These are phyloP conservation scores for Formicarius rufipectus DNA, from an alignment of 2,113 vertebrate species.

Conservation along the genomic window DNA sequence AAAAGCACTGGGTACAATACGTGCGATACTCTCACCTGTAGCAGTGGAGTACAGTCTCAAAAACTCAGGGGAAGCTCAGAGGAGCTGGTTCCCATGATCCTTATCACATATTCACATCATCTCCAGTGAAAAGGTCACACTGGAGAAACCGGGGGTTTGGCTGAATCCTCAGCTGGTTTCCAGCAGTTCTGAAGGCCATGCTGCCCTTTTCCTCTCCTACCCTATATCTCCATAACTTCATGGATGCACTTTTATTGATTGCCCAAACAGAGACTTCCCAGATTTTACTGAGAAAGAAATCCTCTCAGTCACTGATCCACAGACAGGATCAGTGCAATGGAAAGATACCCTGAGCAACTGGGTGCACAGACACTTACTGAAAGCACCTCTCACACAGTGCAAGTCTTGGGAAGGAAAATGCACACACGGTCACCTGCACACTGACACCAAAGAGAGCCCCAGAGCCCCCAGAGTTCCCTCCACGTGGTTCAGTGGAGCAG, in stretches of 20 bases:
- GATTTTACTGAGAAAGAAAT: not conserved
- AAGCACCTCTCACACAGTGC: not conserved
- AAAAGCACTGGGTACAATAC: not conserved
- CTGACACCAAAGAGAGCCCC: not conserved
- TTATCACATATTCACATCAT: not conserved
- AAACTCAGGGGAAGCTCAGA: not conserved
- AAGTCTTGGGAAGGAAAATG: not conserved
- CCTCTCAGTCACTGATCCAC: not conserved
- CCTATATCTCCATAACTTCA: not conserved
- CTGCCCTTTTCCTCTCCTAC: not conserved
- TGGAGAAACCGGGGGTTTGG: accelerated
- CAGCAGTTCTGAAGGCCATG: not conserved
- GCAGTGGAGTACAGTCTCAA: not conserved
- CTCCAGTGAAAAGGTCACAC: not conserved
- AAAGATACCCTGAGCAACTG: not conserved
- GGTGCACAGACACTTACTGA: accelerated
- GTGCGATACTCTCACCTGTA: not conserved
- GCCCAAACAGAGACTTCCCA: not conserved
- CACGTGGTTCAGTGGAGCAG: accelerated
- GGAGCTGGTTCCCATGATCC: not conserved
- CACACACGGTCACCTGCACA: accelerated
- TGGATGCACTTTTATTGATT: accelerated
- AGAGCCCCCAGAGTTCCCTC: not conserved
- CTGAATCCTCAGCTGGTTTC: not conserved
- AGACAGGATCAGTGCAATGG: not conserved